Conservation (phyloP, 35 echinoderm and acorn worm genomes). For the Apostichopus japonicus region DNA sequence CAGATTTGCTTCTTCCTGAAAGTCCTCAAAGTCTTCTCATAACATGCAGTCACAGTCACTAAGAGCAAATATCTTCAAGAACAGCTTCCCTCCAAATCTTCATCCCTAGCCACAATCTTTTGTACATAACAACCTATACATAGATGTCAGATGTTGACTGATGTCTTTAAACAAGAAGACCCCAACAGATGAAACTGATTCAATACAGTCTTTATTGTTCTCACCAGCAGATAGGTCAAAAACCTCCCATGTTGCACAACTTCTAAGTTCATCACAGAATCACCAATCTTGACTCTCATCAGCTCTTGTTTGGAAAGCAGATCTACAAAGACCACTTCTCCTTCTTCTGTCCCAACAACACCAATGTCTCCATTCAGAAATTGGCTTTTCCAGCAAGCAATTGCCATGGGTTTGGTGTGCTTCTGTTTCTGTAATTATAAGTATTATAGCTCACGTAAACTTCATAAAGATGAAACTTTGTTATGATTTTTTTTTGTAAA, state of each 20-base stretch:
- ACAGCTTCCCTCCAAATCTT: too few relatives aligned
- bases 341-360: slow-evolving; percentile 44
- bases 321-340: slow-evolving; percentile 48
- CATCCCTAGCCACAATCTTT: too few relatives aligned
- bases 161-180: too few relatives aligned
- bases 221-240: slow-evolving; percentile 51
- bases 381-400: slow-evolving; percentile 32
- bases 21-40: too few relatives aligned
- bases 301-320: slow-evolving; percentile 6
- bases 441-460: background rate
- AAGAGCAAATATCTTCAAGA: too few relatives aligned
- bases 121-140: too few relatives aligned
- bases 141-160: too few relatives aligned
- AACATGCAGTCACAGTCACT: too few relatives aligned
- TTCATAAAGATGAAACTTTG: background rate
- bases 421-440: background rate
- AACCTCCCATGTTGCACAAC: slow-evolving; percentile 43
- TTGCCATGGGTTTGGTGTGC: slow-evolving; percentile 33
- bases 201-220: background rate
- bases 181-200: background rate
- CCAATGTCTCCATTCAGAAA: background rate
- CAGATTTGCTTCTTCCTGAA: too few relatives aligned
- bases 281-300: slow-evolving; percentile 30
- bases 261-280: slow-evolving; percentile 41
- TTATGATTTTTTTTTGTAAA: too few relatives aligned